Percentiles rank a stretch among this genome's conserved stretches.
Conservation (phyloP, 2,113 vertebrate genomes). For the Conger conger region DNA sequence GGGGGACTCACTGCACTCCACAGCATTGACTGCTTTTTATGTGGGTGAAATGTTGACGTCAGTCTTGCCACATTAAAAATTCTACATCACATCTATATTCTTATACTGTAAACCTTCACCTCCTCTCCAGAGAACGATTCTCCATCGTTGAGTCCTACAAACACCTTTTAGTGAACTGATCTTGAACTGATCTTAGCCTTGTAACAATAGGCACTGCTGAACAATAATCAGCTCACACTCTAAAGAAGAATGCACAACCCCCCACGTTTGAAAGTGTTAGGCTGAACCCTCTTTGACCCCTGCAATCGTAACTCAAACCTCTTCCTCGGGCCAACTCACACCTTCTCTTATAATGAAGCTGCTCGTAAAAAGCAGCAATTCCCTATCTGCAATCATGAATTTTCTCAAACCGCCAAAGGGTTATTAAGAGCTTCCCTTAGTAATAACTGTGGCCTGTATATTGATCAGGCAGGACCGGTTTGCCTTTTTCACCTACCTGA, state of each 20-base stretch:
- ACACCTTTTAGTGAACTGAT: background rate
- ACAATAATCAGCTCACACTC: background rate
- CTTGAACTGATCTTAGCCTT: background rate
- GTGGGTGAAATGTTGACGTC: too few relatives aligned
- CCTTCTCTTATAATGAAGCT: background rate
- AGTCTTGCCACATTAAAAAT: too few relatives aligned
- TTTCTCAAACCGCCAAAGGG: background rate
- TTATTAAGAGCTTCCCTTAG: background rate
- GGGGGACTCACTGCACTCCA: too few relatives aligned
- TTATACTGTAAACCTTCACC: too few relatives aligned
- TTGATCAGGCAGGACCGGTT: background rate
- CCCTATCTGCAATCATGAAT: background rate
- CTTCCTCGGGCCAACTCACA: background rate
- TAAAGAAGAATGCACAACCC: background rate
- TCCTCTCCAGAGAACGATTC: too few relatives aligned
- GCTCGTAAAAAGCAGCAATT: background rate
- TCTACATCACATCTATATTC: too few relatives aligned
- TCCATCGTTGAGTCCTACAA: background rate
- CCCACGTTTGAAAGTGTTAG: background rate
- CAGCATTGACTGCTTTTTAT: too few relatives aligned
- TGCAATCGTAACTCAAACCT: constrained; percentile 10
- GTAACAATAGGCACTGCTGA: background rate
- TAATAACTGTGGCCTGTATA: background rate
- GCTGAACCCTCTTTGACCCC: constrained; percentile 6
- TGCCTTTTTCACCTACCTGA: background rate